These are phyloP conservation scores for Physocephala rufipes DNA, from an alignment of 2,888 invertebrate species.

Conservation along the genomic window DNA sequence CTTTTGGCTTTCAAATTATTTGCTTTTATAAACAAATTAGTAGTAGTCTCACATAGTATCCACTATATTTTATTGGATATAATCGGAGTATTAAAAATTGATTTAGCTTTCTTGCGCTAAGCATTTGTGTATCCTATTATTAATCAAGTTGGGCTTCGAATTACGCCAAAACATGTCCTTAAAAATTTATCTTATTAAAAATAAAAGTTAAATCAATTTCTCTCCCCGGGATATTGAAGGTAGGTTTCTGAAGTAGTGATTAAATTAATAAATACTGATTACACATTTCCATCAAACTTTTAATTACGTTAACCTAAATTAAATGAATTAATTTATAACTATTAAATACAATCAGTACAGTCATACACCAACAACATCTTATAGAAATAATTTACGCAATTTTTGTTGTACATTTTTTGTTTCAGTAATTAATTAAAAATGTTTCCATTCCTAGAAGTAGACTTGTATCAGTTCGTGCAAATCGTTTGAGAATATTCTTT, in stretches of 20 bases:
- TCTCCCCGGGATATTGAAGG: conserved; percentile 38
- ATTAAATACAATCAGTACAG: conserved; percentile 27
- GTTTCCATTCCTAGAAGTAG: conserved; percentile 2
- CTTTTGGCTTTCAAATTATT: too few relatives aligned
- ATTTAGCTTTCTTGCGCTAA: conserved; percentile 29
- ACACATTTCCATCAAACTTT: conserved; percentile 12
- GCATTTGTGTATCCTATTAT: neutral
- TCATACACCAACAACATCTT: conserved; percentile 15
- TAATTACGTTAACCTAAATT: neutral
- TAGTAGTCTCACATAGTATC: neutral
- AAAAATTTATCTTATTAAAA: neutral
- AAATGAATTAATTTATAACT: conserved; percentile 13
- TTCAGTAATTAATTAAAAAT: neutral
- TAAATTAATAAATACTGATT: conserved; percentile 28
- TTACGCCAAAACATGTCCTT: neutral
- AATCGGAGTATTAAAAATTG: conserved; percentile 24
- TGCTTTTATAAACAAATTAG: too few relatives aligned
- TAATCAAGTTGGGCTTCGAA: neutral
- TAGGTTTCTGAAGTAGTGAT: conserved; percentile 33
- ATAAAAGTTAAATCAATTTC: conserved; percentile 40
- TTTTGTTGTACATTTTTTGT: neutral
- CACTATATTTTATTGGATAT: neutral
- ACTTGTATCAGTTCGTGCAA: conserved; percentile 15
- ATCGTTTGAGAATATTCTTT: neutral
- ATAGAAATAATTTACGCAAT: too few relatives aligned